phyloP scores from a whole-genome alignment of 2,113 vertebrate species.

The Octodon degus region DNA sequence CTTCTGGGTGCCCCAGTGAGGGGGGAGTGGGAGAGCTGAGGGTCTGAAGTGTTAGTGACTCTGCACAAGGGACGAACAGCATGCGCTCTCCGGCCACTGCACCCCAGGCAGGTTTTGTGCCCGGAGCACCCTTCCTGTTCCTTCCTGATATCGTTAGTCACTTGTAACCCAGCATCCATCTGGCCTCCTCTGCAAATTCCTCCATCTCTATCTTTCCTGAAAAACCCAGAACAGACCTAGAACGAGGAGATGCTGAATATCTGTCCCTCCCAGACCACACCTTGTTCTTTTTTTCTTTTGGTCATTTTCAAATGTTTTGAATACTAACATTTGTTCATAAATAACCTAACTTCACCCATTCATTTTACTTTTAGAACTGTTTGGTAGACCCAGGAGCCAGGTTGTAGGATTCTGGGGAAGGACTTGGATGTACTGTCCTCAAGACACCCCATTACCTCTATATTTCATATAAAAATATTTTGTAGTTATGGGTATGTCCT shows the following conservation, averaged over 20 bases:
- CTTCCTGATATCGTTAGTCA: neutral
- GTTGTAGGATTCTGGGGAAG: neutral
- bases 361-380: neutral
- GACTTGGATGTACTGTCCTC: neutral
- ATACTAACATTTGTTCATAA: neutral
- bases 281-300: neutral
- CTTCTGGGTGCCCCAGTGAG: neutral
- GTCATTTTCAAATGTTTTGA: neutral
- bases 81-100: neutral
- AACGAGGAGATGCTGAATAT: no score
- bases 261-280: neutral
- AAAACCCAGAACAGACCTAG: neutral
- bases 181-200: neutral
- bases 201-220: neutral
- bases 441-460: neutral
- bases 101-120: neutral
- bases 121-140: neutral
- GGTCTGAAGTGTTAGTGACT: neutral
- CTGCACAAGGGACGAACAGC: neutral
- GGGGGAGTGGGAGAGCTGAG: neutral
- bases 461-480: slow-evolving; percentile 13
- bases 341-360: neutral
- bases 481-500: neutral
- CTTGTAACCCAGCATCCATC: neutral
- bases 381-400: neutral